Conservation (phyloP, 2,888 invertebrate genomes). For the Dinocampus coccinellae region DNA sequence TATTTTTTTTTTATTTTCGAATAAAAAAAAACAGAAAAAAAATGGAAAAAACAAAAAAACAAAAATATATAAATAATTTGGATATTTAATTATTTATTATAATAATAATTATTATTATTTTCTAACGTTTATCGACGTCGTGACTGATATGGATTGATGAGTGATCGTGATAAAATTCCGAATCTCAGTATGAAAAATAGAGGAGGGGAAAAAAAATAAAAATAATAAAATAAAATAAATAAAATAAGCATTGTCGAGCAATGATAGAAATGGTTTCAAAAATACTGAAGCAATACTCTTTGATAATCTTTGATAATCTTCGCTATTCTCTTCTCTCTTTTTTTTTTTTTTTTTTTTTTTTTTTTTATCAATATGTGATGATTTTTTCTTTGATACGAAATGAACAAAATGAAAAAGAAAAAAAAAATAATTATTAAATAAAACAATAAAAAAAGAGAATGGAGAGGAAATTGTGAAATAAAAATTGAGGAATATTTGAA, state of each 20-base stretch:
- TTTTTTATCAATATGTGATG: slow-evolving; percentile 14
- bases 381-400: slow-evolving; percentile 19
- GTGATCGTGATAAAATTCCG: slow-evolving; percentile 4
- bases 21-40: too few species aligned
- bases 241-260: not conserved
- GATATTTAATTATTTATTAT: not conserved
- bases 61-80: not conserved
- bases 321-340: slow-evolving; percentile 17
- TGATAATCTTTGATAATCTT: slow-evolving; percentile 35
- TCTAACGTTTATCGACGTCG: slow-evolving; percentile 24
- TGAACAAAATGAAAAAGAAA: slow-evolving; percentile 12
- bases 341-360: slow-evolving; percentile 9
- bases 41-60: not conserved
- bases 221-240: not conserved
- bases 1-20: too few species aligned
- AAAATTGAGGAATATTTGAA: slow-evolving; percentile 32
- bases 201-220: too few species aligned
- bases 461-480: slow-evolving; percentile 20
- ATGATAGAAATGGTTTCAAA: slow-evolving; percentile 9
- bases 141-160: slow-evolving; percentile 8
- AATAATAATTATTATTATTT: slow-evolving; percentile 7
- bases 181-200: slow-evolving; percentile 27
- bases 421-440: not conserved
- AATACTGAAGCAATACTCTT: slow-evolving; percentile 45
- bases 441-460: slow-evolving; percentile 11